Evolutionary conservation across 2,113 vertebrate genomes (phyloP).

Genomic region (Boleophthalmus pectinirostris): DNA sequence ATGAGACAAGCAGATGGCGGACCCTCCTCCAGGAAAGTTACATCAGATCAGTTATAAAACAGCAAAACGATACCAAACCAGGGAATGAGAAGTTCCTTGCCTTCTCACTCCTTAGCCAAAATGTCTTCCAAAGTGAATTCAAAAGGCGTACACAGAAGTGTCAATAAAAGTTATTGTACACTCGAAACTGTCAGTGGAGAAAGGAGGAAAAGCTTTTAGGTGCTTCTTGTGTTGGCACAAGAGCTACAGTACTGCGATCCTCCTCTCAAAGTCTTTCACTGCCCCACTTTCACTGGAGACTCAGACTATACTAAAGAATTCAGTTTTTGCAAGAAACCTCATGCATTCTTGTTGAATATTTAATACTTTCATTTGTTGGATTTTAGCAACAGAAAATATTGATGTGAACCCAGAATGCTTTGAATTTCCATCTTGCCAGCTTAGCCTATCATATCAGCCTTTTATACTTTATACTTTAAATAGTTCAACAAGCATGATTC

Average conservation of each 20-base stretch:
- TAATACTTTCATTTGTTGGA: not conserved
- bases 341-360: not conserved
- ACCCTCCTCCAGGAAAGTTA: too few species aligned
- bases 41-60: too few species aligned
- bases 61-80: not conserved
- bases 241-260: not conserved
- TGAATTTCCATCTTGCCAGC: not conserved
- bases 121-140: not conserved
- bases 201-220: not conserved
- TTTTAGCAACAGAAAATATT: not conserved
- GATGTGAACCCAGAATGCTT: not conserved
- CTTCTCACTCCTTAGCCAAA: not conserved
- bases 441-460: slow-evolving; percentile 11
- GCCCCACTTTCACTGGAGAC: not conserved
- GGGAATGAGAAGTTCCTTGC: not conserved
- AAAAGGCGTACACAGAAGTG: not conserved
- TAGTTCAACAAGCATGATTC: too few species aligned
- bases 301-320: not conserved
- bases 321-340: not conserved
- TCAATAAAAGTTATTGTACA: not conserved
- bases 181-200: not conserved
- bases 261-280: not conserved
- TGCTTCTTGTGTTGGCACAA: not conserved
- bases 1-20: too few species aligned
- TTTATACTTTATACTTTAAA: not conserved